Percentiles rank a stretch among this genome's conserved stretches.
These are phyloP conservation scores for Platyrinchus mystaceus DNA, from an alignment of 2,797 vertebrate genomes.

Conservation along the genomic window DNA sequence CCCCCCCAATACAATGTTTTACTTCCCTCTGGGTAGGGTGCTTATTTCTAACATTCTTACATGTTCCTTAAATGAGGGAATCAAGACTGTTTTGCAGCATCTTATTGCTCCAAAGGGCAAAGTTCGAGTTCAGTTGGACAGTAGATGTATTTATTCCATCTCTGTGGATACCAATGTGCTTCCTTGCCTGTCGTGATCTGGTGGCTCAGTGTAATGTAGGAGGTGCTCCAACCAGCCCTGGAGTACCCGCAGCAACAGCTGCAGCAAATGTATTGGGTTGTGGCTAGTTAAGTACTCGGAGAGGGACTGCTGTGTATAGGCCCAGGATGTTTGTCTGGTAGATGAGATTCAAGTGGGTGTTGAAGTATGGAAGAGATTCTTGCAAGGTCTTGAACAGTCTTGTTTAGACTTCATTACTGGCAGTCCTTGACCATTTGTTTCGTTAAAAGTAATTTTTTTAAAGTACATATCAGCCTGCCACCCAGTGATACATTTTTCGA, in stretches of 20 bases:
- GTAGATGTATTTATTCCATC: neutral
- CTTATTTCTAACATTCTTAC: neutral
- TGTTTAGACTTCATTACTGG: neutral
- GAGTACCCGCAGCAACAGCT: neutral
- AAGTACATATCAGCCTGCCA: neutral
- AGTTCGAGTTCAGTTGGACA: neutral
- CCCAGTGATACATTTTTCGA: neutral
- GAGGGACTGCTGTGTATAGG: neutral
- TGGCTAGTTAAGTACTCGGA: accelerated
- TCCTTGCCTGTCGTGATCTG: neutral
- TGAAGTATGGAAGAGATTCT: neutral
- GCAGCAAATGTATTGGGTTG: no score
- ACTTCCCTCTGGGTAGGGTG: neutral
- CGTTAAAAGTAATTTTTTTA: neutral
- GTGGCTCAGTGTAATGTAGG: accelerated
- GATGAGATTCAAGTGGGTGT: neutral
- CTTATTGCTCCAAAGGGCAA: accelerated
- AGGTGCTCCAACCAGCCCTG: neutral
- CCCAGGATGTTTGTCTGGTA: neutral
- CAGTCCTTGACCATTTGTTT: neutral
- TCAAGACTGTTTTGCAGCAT: neutral
- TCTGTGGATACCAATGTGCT: neutral
- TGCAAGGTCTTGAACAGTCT: neutral
- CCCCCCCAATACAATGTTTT: accelerated
- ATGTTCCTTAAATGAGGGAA: accelerated